Evolutionary conservation across 2,888 invertebrate species (phyloP).

Genomic region (Hartigia nigra): DNA sequence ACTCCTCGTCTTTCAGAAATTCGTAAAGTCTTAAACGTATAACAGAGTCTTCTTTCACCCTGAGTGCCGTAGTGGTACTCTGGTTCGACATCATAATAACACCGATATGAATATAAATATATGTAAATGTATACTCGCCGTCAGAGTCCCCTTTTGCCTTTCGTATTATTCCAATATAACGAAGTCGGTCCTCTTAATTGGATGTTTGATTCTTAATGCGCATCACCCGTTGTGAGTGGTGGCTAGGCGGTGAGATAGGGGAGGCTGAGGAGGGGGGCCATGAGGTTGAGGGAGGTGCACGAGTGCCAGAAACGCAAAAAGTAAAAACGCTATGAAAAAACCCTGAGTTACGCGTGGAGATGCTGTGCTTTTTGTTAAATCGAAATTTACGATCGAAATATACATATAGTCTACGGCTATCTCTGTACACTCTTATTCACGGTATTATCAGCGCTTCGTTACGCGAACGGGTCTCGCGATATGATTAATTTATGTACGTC

Average conservation of each 20-base stretch:
- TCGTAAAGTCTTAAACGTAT: background rate
- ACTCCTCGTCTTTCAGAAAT: background rate
- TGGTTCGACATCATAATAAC: constrained; percentile 20
- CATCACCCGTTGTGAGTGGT: background rate
- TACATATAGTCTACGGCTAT: background rate
- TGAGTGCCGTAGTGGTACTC: background rate
- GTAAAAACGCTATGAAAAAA: background rate
- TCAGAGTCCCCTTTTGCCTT: background rate
- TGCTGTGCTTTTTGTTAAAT: background rate
- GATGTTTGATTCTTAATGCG: constrained; percentile 24
- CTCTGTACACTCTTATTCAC: background rate
- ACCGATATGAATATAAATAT: constrained; percentile 24
- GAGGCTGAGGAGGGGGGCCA: no score
- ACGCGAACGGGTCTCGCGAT: background rate
- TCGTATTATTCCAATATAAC: constrained; percentile 33
- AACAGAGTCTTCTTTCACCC: background rate
- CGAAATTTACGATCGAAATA: background rate
- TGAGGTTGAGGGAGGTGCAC: background rate
- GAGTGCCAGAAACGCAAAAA: background rate
- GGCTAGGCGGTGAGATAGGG: background rate
- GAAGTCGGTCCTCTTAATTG: constrained; percentile 26
- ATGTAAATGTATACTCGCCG: constrained; percentile 22
- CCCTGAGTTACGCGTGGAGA: background rate
- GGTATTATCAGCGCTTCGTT: background rate
- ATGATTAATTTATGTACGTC: background rate